Evolutionary conservation across 2,888 invertebrate species (phyloP), one percentile per base, ranked within the genome.

Genomic region (Pterobdella sp.): DNA sequence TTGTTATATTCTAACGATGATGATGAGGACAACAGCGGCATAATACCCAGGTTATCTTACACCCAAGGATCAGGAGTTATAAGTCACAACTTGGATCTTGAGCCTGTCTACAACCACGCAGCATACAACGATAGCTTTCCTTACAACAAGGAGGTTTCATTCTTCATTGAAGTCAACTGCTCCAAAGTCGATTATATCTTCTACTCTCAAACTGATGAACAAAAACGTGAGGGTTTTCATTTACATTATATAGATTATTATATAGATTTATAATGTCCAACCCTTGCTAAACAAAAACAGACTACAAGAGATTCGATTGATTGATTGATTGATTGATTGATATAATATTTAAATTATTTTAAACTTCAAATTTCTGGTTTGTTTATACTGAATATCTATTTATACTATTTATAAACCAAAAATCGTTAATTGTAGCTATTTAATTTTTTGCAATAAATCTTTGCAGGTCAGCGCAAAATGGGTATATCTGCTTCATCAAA

Each of bases 171-270:
- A 90, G 84, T 89, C 72, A 90, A 89, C 4, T 77, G 77, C 4
- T 78, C 78, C 63, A 79, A 79, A 0, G 94, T 95, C 0, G 95
- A 96, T 84, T 94, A 94, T 81, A 93, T 96, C 75, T 93, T 94
- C 83, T 93, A 90, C 77, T 80, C 80, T 32, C 78, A 80, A 18
- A 74, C 74, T 31, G 65, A 74, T 22, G 68, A 36, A 34, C 49
- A 36, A 56, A 29, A 52, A 66, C 18, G 60, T 29, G 2, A n/a
- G n/a, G n/a, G n/a, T n/a, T n/a, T n/a, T n/a, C n/a, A n/a, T n/a
- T n/a, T n/a, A n/a, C n/a, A n/a, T n/a, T n/a, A n/a, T n/a, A n/a
- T n/a, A n/a, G n/a, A n/a, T n/a, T n/a, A n/a, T n/a, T n/a, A n/a
- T n/a, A n/a, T n/a, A n/a, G n/a, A n/a, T n/a, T n/a, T n/a, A n/a